phyloP scores from a whole-genome alignment of 1,140 invertebrate species.

The Trichonephila inaurata region DNA sequence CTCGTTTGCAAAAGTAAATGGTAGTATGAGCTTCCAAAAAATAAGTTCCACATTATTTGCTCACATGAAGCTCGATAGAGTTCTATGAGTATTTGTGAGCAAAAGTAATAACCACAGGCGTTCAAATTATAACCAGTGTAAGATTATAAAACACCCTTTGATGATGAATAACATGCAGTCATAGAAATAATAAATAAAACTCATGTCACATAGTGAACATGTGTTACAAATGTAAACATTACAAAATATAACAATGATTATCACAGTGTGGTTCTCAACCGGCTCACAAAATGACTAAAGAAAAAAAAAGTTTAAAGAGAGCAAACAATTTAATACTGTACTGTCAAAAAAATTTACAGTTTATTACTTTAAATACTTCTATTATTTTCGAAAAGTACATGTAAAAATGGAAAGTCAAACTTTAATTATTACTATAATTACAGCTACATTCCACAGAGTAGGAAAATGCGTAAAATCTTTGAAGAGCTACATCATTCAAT shows the following conservation, averaged over 20 bases:
- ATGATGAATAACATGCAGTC: not conserved
- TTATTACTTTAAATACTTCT: no score
- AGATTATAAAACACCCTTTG: not conserved
- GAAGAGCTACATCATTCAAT: no score
- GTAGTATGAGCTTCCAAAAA: not conserved
- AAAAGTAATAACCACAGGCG: not conserved
- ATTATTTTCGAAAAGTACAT: no score
- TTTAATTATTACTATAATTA: no score
- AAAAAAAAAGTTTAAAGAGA: no score
- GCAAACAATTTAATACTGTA: no score
- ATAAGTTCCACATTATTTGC: conserved; percentile 8
- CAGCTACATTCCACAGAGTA: no score
- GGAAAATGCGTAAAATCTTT: no score
- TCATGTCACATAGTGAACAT: not conserved
- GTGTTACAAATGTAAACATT: conserved; percentile 6
- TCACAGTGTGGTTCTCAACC: conserved; percentile 2
- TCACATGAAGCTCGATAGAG: conserved; percentile 3
- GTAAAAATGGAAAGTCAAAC: no score
- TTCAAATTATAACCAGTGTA: not conserved
- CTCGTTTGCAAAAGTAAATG: not conserved
- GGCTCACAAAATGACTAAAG: not conserved
- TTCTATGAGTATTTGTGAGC: not conserved
- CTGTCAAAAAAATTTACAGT: no score
- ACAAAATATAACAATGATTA: not conserved
- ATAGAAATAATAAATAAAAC: not conserved